These are phyloP conservation scores for Hemichromis elongatus DNA, from an alignment of 2,113 vertebrate species.

Conservation along the genomic window DNA sequence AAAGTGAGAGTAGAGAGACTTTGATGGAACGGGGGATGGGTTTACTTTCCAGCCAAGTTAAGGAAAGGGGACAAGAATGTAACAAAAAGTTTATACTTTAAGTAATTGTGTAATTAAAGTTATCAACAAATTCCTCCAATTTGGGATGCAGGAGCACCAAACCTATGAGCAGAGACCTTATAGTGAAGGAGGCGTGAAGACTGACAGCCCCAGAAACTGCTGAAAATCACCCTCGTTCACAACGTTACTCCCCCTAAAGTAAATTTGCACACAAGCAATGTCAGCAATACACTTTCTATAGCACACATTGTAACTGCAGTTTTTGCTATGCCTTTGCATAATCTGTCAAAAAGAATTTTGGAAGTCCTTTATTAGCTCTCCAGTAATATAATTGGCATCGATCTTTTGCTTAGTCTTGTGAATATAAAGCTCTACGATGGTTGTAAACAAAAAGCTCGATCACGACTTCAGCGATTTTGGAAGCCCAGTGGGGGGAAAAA, in stretches of 20 bases:
- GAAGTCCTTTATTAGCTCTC: neutral
- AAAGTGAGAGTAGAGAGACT: neutral
- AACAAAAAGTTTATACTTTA: neutral
- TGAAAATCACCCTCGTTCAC: neutral
- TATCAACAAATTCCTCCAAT: neutral
- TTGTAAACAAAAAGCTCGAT: neutral
- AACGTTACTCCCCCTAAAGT: neutral
- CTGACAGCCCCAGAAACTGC: neutral
- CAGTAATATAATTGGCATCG: neutral
- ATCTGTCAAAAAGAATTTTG: constrained; percentile 8
- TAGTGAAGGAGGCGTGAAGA: neutral
- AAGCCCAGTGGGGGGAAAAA: neutral
- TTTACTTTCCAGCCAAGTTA: neutral
- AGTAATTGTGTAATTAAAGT: neutral
- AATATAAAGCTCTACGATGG: neutral
- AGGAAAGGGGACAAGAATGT: neutral
- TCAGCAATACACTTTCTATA: neutral
- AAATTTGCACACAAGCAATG: neutral
- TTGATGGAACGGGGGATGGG: neutral
- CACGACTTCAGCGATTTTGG: neutral
- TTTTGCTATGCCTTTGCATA: neutral
- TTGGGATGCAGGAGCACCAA: neutral
- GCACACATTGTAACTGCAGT: neutral
- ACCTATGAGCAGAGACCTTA: neutral
- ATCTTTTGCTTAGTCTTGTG: neutral